phyloP scores from a whole-genome alignment of 2,888 invertebrate species.

The Chaetogeoica ovagalla region DNA sequence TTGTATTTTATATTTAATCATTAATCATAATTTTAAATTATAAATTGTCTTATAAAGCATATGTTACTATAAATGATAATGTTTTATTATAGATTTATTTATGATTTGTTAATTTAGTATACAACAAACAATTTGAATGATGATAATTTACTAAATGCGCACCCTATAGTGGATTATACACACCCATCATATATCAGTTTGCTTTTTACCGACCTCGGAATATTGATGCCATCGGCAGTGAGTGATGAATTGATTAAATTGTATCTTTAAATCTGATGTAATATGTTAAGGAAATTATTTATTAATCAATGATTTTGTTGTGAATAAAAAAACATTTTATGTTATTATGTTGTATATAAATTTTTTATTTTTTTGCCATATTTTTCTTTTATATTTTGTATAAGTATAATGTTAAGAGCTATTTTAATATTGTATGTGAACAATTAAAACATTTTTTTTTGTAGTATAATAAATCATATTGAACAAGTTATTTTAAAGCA shows the following conservation, averaged over 20 bases:
- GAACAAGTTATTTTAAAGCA: too few relatives aligned
- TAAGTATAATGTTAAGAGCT: too few relatives aligned
- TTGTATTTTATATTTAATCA: too few relatives aligned
- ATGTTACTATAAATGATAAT: too few relatives aligned
- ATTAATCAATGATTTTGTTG: neutral
- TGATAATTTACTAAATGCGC: constrained; percentile 65
- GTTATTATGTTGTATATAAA: too few relatives aligned
- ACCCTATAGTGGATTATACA: constrained; percentile 95
- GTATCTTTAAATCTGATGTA: constrained; percentile 69
- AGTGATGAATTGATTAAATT: constrained; percentile 96
- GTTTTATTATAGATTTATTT: constrained; percentile 25
- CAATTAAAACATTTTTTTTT: too few relatives aligned
- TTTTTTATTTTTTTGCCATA: too few relatives aligned
- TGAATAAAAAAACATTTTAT: neutral
- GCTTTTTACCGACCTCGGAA: constrained; percentile 93
- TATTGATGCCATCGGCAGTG: constrained; percentile 93
- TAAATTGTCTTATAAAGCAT: too few relatives aligned
- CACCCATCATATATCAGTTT: constrained; percentile 91
- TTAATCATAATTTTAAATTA: too few relatives aligned
- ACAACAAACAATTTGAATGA: constrained; percentile 62
- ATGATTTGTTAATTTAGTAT: constrained; percentile 61
- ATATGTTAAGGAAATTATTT: neutral
- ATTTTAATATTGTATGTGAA: too few relatives aligned
- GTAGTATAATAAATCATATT: too few relatives aligned
- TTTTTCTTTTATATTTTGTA: too few relatives aligned